Conservation (phyloP, 2,797 vertebrate species). For the Xenopus petersii region DNA sequence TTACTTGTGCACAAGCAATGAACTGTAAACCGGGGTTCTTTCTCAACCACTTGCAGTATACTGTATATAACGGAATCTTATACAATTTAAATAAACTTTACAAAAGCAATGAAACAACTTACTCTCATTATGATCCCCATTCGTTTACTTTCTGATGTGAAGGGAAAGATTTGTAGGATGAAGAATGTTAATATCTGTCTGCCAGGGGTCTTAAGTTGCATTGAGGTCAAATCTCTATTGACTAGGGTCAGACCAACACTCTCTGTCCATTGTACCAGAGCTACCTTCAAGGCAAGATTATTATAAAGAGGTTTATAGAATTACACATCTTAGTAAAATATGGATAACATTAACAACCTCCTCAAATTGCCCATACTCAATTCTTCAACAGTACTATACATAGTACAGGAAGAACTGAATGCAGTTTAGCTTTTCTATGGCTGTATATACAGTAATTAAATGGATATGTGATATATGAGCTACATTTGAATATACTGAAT, state of each 20-base stretch:
- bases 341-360: neutral
- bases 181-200: slow-evolving; percentile 88
- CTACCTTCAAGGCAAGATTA: slow-evolving; percentile 68
- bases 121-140: slow-evolving; percentile 96
- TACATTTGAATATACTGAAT: too few relatives aligned
- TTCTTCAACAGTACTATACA: too few relatives aligned
- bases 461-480: too few relatives aligned
- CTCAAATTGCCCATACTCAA: too few relatives aligned
- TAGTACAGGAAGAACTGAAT: too few relatives aligned
- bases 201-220: slow-evolving; percentile 88
- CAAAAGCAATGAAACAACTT: slow-evolving; percentile 38
- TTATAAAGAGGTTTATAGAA: slow-evolving; percentile 29
- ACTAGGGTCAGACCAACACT: slow-evolving; percentile 93
- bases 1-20: too few relatives aligned
- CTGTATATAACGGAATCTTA: too few relatives aligned
- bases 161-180: slow-evolving; percentile 94
- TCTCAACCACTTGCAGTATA: too few relatives aligned
- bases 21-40: too few relatives aligned
- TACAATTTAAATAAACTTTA: too few relatives aligned
- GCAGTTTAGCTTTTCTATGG: too few relatives aligned
- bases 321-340: slow-evolving; percentile 19
- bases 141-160: slow-evolving; percentile 95
- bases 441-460: too few relatives aligned
- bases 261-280: slow-evolving; percentile 92
- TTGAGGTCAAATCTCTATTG: slow-evolving; percentile 85